These are phyloP conservation scores for Blera fallax DNA, from an alignment of 2,888 invertebrate species.

Conservation along the genomic window DNA sequence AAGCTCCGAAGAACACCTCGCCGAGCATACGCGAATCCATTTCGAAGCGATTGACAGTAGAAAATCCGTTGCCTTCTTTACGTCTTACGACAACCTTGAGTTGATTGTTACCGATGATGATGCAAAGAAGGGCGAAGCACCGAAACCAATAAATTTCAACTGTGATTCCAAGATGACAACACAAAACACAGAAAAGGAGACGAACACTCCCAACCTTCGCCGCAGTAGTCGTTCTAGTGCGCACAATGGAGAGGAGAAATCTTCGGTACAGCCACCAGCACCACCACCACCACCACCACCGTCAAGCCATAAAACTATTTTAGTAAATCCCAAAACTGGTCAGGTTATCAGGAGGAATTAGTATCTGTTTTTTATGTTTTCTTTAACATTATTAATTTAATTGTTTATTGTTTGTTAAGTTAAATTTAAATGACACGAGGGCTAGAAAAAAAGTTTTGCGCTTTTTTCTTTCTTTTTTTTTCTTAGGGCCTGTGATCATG, in stretches of 20 bases:
- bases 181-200: constrained; percentile 20
- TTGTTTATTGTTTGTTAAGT: constrained; percentile 27
- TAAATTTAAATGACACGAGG: constrained; percentile 48
- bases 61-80: constrained; percentile 80
- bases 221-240: constrained; percentile 77
- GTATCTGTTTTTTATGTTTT: constrained; percentile 65
- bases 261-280: constrained; percentile 56
- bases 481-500: constrained; percentile 51
- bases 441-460: constrained; percentile 29
- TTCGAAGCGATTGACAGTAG: constrained; percentile 82
- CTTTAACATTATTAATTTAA: constrained; percentile 23
- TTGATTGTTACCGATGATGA: constrained; percentile 76
- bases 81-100: constrained; percentile 80
- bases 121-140: constrained; percentile 40
- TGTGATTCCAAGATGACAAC: constrained; percentile 48
- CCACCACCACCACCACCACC: constrained; percentile 50
- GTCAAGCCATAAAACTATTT: constrained; percentile 79
- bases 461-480: constrained; percentile 29
- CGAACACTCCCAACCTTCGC: constrained; percentile 72
- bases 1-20: constrained; percentile 87
- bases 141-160: constrained; percentile 56
- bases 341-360: constrained; percentile 81
- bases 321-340: constrained; percentile 81
- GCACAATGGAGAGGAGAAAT: constrained; percentile 56
- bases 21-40: constrained; percentile 91